Conservation (phyloP, 2,113 vertebrate genomes). For the Felis chaus region DNA sequence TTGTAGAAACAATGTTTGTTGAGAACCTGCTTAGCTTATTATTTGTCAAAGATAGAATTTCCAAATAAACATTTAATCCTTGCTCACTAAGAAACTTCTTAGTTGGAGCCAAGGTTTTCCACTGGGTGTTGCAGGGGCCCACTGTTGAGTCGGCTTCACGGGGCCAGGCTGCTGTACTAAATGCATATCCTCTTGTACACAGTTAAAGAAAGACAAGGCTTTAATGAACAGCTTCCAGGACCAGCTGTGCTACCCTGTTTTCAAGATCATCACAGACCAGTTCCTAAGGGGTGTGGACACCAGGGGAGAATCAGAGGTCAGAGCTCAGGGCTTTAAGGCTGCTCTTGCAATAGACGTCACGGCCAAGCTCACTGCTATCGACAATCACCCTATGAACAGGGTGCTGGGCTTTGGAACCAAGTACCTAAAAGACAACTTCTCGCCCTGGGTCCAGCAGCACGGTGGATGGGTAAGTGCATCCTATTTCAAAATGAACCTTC, state of each 20-base stretch:
- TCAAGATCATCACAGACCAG: conserved; percentile 73
- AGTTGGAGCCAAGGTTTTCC: neutral
- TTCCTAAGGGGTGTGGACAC: conserved; percentile 74
- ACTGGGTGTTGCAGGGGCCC: neutral
- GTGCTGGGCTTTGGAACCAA: conserved; percentile 87
- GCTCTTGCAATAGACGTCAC: conserved; percentile 88
- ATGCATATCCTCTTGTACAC: neutral
- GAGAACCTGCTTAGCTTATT: neutral
- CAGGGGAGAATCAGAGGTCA: conserved; percentile 53
- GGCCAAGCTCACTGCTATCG: conserved; percentile 83
- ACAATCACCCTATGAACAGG: conserved; percentile 85
- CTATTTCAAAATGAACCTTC: neutral
- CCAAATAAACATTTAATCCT: neutral
- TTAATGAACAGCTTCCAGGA: conserved; percentile 60
- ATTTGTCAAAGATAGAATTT: conserved; percentile 21
- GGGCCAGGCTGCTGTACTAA: neutral
- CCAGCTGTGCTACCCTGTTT: conserved; percentile 83
- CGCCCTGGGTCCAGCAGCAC: conserved; percentile 84
- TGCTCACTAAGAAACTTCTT: neutral
- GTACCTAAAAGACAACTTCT: conserved; percentile 88
- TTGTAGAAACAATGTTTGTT: neutral
- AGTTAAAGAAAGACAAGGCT: conserved; percentile 80
- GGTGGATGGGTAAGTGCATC: conserved; percentile 88
- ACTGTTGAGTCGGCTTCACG: too few relatives aligned
- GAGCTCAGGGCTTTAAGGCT: conserved; percentile 78